phyloP scores from a whole-genome alignment of 1,140 invertebrate genomes.

The Chrysoperla carnea region DNA sequence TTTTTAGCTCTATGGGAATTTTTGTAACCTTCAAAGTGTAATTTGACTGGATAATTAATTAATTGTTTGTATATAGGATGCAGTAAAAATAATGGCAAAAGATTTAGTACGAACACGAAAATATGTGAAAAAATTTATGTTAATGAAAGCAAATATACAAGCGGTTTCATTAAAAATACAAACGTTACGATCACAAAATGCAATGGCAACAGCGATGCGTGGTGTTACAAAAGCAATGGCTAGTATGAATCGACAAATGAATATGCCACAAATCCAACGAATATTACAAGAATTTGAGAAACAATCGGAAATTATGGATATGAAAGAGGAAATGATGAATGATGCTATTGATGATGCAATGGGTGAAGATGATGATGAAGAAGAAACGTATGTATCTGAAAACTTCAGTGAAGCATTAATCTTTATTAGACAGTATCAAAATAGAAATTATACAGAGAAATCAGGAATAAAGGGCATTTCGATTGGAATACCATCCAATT shows the following conservation, averaged over 20 bases:
- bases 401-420: not conserved
- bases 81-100: slow-evolving; percentile 99
- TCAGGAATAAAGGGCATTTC: too few species aligned
- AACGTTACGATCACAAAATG: slow-evolving; percentile 94
- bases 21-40: too few species aligned
- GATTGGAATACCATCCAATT: too few species aligned
- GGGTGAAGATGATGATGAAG: slow-evolving; percentile 96
- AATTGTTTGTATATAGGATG: too few species aligned
- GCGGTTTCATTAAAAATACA: slow-evolving; percentile 97
- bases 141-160: slow-evolving; percentile 99
- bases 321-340: slow-evolving; percentile 99
- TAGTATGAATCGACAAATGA: slow-evolving; percentile 95
- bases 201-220: slow-evolving; percentile 99
- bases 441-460: not conserved
- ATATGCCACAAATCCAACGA: slow-evolving; percentile 97
- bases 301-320: slow-evolving; percentile 99
- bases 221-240: slow-evolving; percentile 97
- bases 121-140: slow-evolving; percentile 97
- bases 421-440: not conserved
- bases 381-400: slow-evolving; percentile 62
- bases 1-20: too few species aligned
- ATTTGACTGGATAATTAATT: too few species aligned
- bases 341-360: slow-evolving; percentile 99
- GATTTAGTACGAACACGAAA: slow-evolving; percentile 91
- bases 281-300: slow-evolving; percentile 99